A percentile compares a stretch with the other conserved stretches of the same genome.
phyloP scores from a whole-genome alignment of 2,113 vertebrate genomes.

The Aepyceros melampus region DNA sequence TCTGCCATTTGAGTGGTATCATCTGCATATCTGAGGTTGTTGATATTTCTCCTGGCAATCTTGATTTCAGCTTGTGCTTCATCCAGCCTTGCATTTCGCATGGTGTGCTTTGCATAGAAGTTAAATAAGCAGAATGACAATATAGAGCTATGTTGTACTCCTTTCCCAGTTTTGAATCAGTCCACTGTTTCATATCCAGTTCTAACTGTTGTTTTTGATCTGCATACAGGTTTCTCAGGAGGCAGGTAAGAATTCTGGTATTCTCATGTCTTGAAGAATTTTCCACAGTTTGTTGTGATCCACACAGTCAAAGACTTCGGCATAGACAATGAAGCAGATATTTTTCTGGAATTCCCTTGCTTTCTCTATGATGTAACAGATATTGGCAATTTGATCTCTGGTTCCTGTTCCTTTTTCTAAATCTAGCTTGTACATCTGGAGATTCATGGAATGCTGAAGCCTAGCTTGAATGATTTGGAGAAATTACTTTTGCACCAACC shows the following conservation, averaged over 20 bases:
- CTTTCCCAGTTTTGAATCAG: neutral
- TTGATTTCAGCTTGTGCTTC: neutral
- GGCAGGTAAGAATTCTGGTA: neutral
- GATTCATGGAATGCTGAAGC: neutral
- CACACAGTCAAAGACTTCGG: neutral
- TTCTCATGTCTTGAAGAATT: neutral
- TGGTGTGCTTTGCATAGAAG: neutral
- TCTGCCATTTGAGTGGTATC: neutral
- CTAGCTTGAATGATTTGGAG: neutral
- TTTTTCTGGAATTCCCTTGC: neutral
- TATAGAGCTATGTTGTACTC: neutral
- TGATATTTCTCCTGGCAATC: neutral
- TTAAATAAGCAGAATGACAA: neutral
- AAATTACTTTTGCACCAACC: neutral
- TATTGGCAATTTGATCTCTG: neutral
- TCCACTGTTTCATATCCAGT: neutral
- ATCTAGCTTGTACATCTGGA: neutral
- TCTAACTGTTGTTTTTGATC: neutral
- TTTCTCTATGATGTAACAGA: neutral
- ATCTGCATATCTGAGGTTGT: neutral
- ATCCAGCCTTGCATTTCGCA: neutral
- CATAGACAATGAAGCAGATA: neutral
- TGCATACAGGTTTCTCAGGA: neutral
- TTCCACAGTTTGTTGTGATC: neutral
- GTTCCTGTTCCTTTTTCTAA: neutral